Percentiles rank a stretch among this genome's conserved stretches.
phyloP scores from a whole-genome alignment of 2,113 vertebrate species.

The Trichomycterus rosablanca region DNA sequence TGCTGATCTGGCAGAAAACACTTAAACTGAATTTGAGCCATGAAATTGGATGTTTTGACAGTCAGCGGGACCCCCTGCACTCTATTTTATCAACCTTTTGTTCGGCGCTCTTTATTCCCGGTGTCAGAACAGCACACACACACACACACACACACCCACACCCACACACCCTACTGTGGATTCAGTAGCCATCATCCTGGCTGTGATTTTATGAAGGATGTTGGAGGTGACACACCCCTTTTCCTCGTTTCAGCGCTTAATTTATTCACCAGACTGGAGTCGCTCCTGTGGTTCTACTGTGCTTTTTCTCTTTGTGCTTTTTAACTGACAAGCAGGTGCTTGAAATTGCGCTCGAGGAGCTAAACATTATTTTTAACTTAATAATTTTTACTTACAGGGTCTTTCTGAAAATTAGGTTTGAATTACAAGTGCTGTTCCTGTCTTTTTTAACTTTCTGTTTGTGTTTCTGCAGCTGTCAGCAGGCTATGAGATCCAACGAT shows the following conservation, averaged over 20 bases:
- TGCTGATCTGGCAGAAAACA: conserved; percentile 47
- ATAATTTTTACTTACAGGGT: too few relatives aligned
- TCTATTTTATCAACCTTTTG: conserved; percentile 41
- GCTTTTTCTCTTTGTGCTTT: too few relatives aligned
- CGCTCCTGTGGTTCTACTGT: not conserved
- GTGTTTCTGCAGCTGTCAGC: too few relatives aligned
- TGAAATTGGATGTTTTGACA: conserved; percentile 48
- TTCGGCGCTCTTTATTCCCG: conserved; percentile 25
- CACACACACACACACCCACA: conserved; percentile 3
- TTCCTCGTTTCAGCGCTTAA: conserved; percentile 1
- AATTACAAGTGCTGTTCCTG: too few relatives aligned
- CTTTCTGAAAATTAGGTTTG: not conserved
- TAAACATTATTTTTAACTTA: too few relatives aligned
- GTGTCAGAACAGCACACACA: conserved; percentile 11
- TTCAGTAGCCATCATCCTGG: conserved; percentile 25
- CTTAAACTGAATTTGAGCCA: conserved; percentile 37
- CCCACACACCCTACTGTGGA: not conserved
- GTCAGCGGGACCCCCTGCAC: conserved; percentile 40
- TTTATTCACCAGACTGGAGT: conserved; percentile 12
- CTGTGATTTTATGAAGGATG: conserved; percentile 24
- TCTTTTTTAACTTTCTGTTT: too few relatives aligned
- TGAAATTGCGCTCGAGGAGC: too few relatives aligned
- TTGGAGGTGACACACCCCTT: conserved; percentile 21
- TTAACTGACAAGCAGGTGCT: too few relatives aligned
- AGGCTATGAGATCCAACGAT: too few relatives aligned